Base-by-base conservation (phyloP, 1,140 invertebrate genomes). In the Rhopalosiphum maidis region DNA sequence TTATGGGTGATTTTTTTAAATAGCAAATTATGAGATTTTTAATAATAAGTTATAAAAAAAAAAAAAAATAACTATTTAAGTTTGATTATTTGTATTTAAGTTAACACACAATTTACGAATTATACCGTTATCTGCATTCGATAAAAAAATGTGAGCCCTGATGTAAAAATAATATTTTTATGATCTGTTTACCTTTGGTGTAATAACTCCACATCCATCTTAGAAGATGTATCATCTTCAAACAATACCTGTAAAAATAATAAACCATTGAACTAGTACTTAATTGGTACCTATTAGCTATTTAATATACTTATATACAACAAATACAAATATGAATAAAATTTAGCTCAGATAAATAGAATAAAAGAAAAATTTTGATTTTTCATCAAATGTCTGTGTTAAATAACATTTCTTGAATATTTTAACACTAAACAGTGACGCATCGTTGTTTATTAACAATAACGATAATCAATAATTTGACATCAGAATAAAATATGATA, bases 191-290 rank as follows among this genome's bases (percentile, higher is more conserved):
- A 93, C 91, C 91, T 93, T 93, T 93, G 91, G 48, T 55, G 91
- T 86, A 93, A 92, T 37, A 83, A 25, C 6, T 93, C 82, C 35
- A 93, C 37, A 37, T 93, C 91, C 51, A 93, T 21, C 82, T 77
- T 92, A 0, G 90, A 46, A 93, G 91, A 93, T 86, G 91, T n/a
- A 83, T 93, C 91, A 4, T 93, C 91, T 85, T 93, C 91, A 55
- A 93, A 93, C 15, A 51, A n/a, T 18, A 93, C 91, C 91, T 93
- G 25, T 30, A 86, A 54, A 41, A 55, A 90, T 21, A 4, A 46
- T 46, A 85, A 85, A 11, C 46, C 5, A 11, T 86, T 46, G 37
- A 85, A 23, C 30, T 68, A 68, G 15, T 82, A 37, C 2, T 22
- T 22, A 35, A 35, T 35, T 22, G 35, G 35, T 82, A 60, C 25